A percentile compares a stretch with the other conserved stretches of the same genome.
Evolutionary conservation across 2,113 vertebrate genomes (phyloP).

Genomic region (Catagonus wagneri): DNA sequence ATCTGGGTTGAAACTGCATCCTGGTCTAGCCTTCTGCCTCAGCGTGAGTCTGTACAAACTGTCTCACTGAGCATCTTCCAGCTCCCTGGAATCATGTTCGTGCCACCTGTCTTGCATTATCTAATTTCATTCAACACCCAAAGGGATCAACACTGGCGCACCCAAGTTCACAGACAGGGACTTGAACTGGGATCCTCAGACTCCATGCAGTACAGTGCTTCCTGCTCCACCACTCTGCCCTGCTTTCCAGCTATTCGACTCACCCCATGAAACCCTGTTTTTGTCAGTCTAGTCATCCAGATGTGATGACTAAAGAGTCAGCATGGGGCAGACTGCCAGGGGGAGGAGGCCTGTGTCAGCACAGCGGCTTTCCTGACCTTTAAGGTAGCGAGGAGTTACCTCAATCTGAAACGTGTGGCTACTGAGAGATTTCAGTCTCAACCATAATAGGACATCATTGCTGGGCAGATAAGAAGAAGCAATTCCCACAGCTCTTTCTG

Average conservation of each 20-base stretch:
- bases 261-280: conserved; percentile 54
- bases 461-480: background rate
- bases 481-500: background rate
- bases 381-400: conserved; percentile 8
- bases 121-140: background rate
- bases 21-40: background rate
- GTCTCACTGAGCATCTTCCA: background rate
- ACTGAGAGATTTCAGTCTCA: conserved; percentile 29
- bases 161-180: background rate
- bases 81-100: background rate
- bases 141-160: background rate
- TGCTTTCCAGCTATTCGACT: background rate
- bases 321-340: background rate
- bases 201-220: too few species aligned
- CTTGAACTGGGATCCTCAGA: background rate
- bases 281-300: conserved; percentile 53
- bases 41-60: background rate
- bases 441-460: background rate
- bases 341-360: conserved; percentile 63
- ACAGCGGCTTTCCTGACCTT: conserved; percentile 68
- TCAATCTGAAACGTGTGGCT: conserved; percentile 64
- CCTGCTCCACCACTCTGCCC: background rate
- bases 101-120: background rate
- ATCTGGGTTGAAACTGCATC: background rate
- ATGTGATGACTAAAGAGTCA: conserved; percentile 61